Evolutionary conservation across 2,797 vertebrate species (phyloP).

Genomic region (Rhodeus uyekii): DNA sequence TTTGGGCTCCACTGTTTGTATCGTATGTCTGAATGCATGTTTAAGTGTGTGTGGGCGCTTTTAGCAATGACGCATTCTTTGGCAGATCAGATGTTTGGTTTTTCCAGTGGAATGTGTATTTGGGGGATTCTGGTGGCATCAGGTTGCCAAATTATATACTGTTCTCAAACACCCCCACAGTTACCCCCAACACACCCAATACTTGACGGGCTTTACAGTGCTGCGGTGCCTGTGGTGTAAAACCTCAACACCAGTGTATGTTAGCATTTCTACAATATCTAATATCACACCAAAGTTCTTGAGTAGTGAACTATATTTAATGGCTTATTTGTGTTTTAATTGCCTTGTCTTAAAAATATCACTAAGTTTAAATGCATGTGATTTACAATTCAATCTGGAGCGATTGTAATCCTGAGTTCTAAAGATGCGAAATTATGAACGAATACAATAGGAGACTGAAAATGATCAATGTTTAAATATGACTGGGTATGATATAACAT

Average conservation of each 20-base stretch:
- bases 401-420: constrained; percentile 47
- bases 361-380: neutral
- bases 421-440: constrained; percentile 61
- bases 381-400: constrained; percentile 5
- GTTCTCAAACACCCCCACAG: constrained; percentile 26
- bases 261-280: constrained; percentile 11
- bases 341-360: neutral
- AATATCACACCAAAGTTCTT: constrained; percentile 14
- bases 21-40: neutral
- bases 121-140: constrained; percentile 44
- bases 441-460: constrained; percentile 51
- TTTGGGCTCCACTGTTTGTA: neutral
- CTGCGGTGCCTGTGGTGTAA: constrained; percentile 22
- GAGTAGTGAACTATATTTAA: neutral
- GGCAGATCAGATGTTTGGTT: constrained; percentile 25
- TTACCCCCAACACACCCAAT: constrained; percentile 28
- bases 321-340: neutral
- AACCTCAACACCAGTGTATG: constrained; percentile 16
- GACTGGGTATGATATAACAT: constrained; percentile 57
- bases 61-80: constrained; percentile 32
- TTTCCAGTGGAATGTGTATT: constrained; percentile 44
- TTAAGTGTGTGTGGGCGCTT: neutral
- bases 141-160: constrained; percentile 49
- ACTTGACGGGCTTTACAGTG: constrained; percentile 38
- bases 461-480: constrained; percentile 55